Base-by-base conservation (phyloP, 1,140 invertebrate genomes). In the Ectropis grisescens region DNA sequence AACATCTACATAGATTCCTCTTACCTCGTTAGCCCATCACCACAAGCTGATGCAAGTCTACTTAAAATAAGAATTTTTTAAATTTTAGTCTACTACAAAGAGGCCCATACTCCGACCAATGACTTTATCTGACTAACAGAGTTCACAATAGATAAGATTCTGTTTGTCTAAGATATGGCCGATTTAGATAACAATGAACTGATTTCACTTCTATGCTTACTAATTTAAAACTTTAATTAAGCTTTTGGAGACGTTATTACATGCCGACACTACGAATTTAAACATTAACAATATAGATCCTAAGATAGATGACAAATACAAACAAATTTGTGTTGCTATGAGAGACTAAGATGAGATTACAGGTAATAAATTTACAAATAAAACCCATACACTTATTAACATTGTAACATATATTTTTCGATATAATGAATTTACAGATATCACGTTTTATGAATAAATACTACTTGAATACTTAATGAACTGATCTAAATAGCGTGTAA, bases 321-420 rank as follows among this genome's bases (percentile, higher is more conserved):
- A n/a, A n/a, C n/a, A n/a, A n/a, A n/a, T n/a, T n/a, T n/a, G n/a
- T n/a, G n/a, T n/a, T n/a, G n/a, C n/a, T n/a, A n/a, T n/a, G n/a
- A n/a, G n/a, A n/a, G n/a, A n/a, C n/a, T n/a, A n/a, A n/a, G n/a
- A n/a, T n/a, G n/a, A n/a, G n/a, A n/a, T n/a, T n/a, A n/a, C n/a
- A n/a, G n/a, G n/a, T n/a, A n/a, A 19, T 19, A 19, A 8, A 8
- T 61, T 69, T 50, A 65, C 64, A 80, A 80, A 78, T 76, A 78
- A 80, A 80, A 80, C 68, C 54, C 54, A 69, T 59, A 67, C 42
- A 30, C n/a, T n/a, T n/a, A 23, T 53, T 69, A 78, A 80, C 75
- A 61, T 50, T 65, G 61, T 75, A 80, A 78, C 72, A 74, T 80
- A 75, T 80, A 80, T 80, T 80, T 69, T 57, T 60, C 24, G 58